Evolutionary conservation across 2,113 vertebrate species (phyloP), one percentile per base, ranked within the genome.

Genomic region (Pheucticus melanocephalus): DNA sequence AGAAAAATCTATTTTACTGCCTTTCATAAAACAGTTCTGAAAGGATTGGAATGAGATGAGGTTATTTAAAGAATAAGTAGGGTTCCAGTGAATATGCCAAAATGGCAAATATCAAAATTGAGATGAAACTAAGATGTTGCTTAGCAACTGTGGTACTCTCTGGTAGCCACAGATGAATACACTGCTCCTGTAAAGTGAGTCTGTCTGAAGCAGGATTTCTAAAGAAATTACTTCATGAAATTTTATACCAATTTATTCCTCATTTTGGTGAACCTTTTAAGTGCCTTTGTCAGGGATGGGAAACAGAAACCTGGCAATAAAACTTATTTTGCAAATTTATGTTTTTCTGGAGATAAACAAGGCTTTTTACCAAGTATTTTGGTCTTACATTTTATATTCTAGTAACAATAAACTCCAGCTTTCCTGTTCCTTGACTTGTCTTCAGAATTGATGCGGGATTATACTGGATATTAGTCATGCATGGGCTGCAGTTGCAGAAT

Each of bases 101-200:
- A 86, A 73, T 95, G 96, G 86, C 93, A 88, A 50, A 90, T 78
- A 94, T 61, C 83, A 95, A 90, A 93, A 97, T 75, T 92, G 64
- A 90, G 82, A 53, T 92, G 92, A 69, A 92, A 90, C 66, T 63
- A 73, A 90, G 91, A 91, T 86, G 95, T 97, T 98, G 96, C 96
- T 85, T 97, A 97, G 97, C 96, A 97, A 97, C 97, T 90, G 40
- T 87, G 82, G 90, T 94, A 84, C 95, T 95, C 70, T 96, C 84
- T 95, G 78, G 81, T 93, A 92, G 85, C 93, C 87, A 73, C 63
- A 95, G 83, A 89, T 96, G 73, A 96, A 96, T 92, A 31, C 39
- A 90, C 10, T 94, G 54, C 44, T 91, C 11, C 71, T 93, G 77
- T 75, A 81, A 95, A 94, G 80, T 85, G 71, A 87, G 39, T 86